Base-by-base conservation (phyloP, 2,113 vertebrate species). In the Xerus inauris region DNA sequence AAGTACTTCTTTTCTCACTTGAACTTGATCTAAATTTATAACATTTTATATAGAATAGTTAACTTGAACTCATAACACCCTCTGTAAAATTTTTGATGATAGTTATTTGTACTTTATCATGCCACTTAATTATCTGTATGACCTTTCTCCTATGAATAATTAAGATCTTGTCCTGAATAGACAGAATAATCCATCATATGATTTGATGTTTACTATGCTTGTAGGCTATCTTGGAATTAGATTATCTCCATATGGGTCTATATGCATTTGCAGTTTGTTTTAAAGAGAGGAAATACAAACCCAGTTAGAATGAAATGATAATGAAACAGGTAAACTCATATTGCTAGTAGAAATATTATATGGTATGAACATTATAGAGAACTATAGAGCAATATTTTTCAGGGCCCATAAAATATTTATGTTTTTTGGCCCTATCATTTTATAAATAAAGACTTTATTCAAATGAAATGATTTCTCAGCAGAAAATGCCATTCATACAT, bases 391-490 rank as follows among this genome's bases (percentile, higher is more conserved):
- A 49, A 8, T 87, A 82, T 57, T 12, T 94, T 87, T 95, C 40
- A 89, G 28, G 11, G 16, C 11, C 22, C 20, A 22, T 71, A 87
- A 81, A 77, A 20, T 72, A 84, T 76, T 85, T 62, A 73, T 9
- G 2, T 6, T 7, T 91, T 92, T 75, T 64, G 32, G 6, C 9
- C 13, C 19, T 81, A 47, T 32, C 5, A 89, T n/a, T 81, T 54
- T 54, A 64, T 79, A 67, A 73, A 83, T 72, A 91, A 90, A 72
- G 1, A 71, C 65, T 77, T 91, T 80, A 69, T 80, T 64, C 20
- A 75, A 81, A 88, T 16, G 42, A 89, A 88, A 59, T 87, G 82
- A 64, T 83, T 94, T 91, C 40, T 95, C 20, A 76, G 47, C 26
- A 89, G 59, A 89, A 89, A 92, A 77, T 92, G n/a, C 4, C 51